Conservation (phyloP, 2,797 vertebrate genomes). For the Brachyalestes nurse region DNA sequence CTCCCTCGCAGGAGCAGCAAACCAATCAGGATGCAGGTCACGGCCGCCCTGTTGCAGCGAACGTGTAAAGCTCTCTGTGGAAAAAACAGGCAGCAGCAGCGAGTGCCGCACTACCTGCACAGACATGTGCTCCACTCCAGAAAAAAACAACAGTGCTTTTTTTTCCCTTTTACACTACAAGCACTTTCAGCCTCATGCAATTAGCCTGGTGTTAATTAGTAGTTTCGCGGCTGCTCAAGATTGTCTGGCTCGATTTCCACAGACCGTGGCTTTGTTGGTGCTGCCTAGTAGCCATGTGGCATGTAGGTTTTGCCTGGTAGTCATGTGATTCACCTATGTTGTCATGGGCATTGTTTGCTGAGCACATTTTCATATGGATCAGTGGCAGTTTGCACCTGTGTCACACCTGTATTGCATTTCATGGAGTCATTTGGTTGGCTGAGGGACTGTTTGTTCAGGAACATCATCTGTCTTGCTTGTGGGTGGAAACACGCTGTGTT, state of each 20-base stretch:
- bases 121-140: slow-evolving; percentile 36
- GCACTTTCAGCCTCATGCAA: slow-evolving; percentile 24
- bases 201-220: slow-evolving; percentile 48
- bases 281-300: slow-evolving; percentile 21
- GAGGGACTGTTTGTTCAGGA: slow-evolving; percentile 11
- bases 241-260: background rate
- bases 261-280: background rate
- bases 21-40: slow-evolving; percentile 78
- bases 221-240: background rate
- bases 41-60: slow-evolving; percentile 60
- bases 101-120: slow-evolving; percentile 44
- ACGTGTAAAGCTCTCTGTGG: slow-evolving; percentile 60
- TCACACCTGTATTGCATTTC: slow-evolving; percentile 35
- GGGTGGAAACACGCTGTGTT: slow-evolving; percentile 25
- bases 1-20: slow-evolving; percentile 67
- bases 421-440: slow-evolving; percentile 3
- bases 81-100: slow-evolving; percentile 42
- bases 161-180: slow-evolving; percentile 2
- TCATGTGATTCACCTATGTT: slow-evolving; percentile 36
- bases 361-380: slow-evolving; percentile 37
- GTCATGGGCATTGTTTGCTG: slow-evolving; percentile 14
- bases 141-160: background rate
- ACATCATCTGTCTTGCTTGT: slow-evolving; percentile 12
- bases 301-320: slow-evolving; percentile 23
- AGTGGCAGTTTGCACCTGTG: slow-evolving; percentile 38